These are phyloP conservation scores for Brenthis hecate DNA, from an alignment of 2,888 invertebrate genomes.

Conservation along the genomic window DNA sequence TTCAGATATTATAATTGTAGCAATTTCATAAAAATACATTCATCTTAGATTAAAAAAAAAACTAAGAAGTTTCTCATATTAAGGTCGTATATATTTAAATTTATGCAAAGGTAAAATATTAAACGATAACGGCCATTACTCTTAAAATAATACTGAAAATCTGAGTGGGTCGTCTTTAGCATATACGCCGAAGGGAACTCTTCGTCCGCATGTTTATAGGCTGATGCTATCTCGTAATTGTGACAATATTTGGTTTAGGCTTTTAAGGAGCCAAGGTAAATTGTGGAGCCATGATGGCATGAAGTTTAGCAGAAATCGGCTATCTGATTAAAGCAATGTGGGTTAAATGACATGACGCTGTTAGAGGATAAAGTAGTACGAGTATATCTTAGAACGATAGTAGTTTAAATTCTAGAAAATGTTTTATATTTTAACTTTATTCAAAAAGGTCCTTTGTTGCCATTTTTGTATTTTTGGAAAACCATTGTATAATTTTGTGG, in stretches of 20 bases:
- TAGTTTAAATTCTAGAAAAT: background rate
- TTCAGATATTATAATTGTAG: too few relatives aligned
- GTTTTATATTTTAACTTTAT: background rate
- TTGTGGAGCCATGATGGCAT: slow-evolving; percentile 58
- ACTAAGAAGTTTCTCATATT: background rate
- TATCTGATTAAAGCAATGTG: slow-evolving; percentile 46
- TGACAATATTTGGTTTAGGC: slow-evolving; percentile 79
- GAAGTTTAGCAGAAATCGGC: slow-evolving; percentile 55
- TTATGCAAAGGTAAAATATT: slow-evolving; percentile 19
- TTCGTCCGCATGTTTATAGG: slow-evolving; percentile 70
- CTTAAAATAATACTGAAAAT: slow-evolving; percentile 46
- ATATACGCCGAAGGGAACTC: slow-evolving; percentile 72
- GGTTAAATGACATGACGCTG: slow-evolving; percentile 37
- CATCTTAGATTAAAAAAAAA: too few relatives aligned
- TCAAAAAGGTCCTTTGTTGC: background rate
- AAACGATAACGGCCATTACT: slow-evolving; percentile 42
- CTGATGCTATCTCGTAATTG: slow-evolving; percentile 79
- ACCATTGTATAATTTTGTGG: too few relatives aligned
- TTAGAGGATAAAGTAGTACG: slow-evolving; percentile 25
- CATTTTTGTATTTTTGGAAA: too few relatives aligned
- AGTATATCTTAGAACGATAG: slow-evolving; percentile 2
- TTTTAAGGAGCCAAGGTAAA: slow-evolving; percentile 61
- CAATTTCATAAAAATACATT: too few relatives aligned
- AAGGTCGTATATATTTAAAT: slow-evolving; percentile 6
- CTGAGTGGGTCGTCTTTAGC: slow-evolving; percentile 56